Evolutionary conservation across 2,888 invertebrate species (phyloP), one percentile per base, ranked within the genome.

Genomic region (Clivina fossor): DNA sequence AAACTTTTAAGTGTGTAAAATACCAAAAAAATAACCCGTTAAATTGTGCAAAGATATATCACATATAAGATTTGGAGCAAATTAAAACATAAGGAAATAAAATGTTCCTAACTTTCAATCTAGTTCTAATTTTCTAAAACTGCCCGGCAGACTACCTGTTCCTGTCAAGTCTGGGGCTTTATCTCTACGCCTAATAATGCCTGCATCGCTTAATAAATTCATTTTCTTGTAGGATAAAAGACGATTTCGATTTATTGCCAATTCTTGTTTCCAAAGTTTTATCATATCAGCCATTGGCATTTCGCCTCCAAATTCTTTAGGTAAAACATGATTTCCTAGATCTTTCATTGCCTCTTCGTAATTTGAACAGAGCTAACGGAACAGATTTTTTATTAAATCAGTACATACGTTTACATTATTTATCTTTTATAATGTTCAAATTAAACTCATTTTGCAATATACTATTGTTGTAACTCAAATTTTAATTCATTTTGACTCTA

Each of bases 271-370:
- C 75, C 87, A 89, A 63, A 79, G 74, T 43, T 78, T 77, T 9
- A 89, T 80, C 88, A 91, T 89, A 60, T 86, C 84, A 19, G 80
- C 76, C 68, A 83, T 74, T 5, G 86, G 81, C 64, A 88, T 80
- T 3, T 76, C 73, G 1, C 90, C 90, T 1, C 90, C 90, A 67
- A 85, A 83, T 63, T 83, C 83, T 19, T 80, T 76, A 0, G 91
- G 90, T 33, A 91, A 74, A 57, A 87, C 84, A 8, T 76, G 76
- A 0, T 76, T 65, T 62, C 85, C 83, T 2, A 89, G 70, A 43
- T 75, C 70, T 59, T 82, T 78, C 59, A 80, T 77, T 5, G 89
- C 71, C 7, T 82, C 80, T 44, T 80, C 78, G 3, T 81, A 63
- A 51, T 77, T 81, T 46, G 79, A 75, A 68, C 86, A 78, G 16